Evolutionary conservation across 2,113 vertebrate genomes (phyloP).

Genomic region (Copsychus sechellarum): DNA sequence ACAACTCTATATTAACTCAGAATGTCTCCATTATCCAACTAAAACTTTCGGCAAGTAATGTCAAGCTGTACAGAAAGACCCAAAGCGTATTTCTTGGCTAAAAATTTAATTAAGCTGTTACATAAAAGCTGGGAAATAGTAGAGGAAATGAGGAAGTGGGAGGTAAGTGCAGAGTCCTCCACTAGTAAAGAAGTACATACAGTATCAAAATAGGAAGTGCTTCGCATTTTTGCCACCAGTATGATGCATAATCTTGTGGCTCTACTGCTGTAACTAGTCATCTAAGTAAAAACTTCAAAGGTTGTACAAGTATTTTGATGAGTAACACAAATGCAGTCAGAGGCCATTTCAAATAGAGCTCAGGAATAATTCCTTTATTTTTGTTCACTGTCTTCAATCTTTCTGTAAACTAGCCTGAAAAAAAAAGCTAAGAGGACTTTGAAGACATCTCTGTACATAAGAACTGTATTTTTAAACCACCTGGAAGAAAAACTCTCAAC

Average conservation of each 20-base stretch:
- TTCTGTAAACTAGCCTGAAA: background rate
- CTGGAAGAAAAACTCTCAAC: background rate
- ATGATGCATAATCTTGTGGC: background rate
- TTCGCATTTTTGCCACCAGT: background rate
- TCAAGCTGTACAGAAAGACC: background rate
- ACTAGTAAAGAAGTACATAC: background rate
- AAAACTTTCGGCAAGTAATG: background rate
- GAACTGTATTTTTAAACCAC: background rate
- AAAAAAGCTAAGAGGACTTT: background rate
- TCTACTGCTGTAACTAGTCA: background rate
- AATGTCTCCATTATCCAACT: background rate
- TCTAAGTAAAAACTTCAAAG: background rate
- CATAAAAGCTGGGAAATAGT: background rate
- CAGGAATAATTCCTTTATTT: background rate
- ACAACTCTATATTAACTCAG: background rate
- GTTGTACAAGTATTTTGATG: background rate
- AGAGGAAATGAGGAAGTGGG: background rate
- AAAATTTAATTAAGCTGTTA: background rate
- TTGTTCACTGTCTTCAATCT: background rate
- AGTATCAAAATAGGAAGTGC: background rate
- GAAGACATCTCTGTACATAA: background rate
- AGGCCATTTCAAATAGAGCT: background rate
- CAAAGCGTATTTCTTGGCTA: background rate
- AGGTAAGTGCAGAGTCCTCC: background rate
- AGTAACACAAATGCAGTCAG: background rate